Base-by-base conservation (phyloP, 2,797 vertebrate genomes). In the Limosa lapponica region DNA sequence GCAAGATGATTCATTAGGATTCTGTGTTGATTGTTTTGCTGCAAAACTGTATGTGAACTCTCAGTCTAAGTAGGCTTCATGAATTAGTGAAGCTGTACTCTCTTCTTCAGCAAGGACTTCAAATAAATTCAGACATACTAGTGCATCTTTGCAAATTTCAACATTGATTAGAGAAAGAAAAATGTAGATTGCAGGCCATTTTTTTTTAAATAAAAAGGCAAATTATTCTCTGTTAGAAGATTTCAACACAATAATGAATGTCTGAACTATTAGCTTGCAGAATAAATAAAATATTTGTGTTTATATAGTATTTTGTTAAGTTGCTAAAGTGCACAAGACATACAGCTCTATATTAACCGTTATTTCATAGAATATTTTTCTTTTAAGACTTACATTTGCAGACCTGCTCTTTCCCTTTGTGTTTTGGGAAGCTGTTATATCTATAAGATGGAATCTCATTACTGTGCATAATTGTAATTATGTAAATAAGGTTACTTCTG, bases 401-500 rank as follows among this genome's bases (percentile, higher is more conserved):
- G 81, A 67, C 57, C 64, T 82, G 10, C 19, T 88, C 20, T 83
- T 89, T 90, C 62, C 18, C 57, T 91, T 91, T 96, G 78, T 94
- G 74, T 91, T 89, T 91, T 46, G 27, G 52, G 65, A 95, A 93
- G 67, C 74, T 93, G 78, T 77, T 96, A 64, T 80, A 94, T 41
- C 55, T 93, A 28, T 81, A 74, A 92, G 90, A 95, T 89, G 67
- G 90, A 95, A 89, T 94, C 87, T 95, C 83, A 93, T 94, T 92
- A 90, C 55, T 70, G 70, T 67, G 67, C 73, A 92, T 92, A 95
- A 96, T 96, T 92, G 89, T 92, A 87, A 96, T 95, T 96, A 96
- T 92, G 95, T 89, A 96, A 97, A 96, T 96, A 93, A 93, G 82
- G 84, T 89, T 92, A 93, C 74, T 94, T 91, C 90, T 93, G 93